These are phyloP conservation scores for Anoplolepis gracilipes DNA, from an alignment of 1,140 invertebrate genomes.

Conservation along the genomic window DNA sequence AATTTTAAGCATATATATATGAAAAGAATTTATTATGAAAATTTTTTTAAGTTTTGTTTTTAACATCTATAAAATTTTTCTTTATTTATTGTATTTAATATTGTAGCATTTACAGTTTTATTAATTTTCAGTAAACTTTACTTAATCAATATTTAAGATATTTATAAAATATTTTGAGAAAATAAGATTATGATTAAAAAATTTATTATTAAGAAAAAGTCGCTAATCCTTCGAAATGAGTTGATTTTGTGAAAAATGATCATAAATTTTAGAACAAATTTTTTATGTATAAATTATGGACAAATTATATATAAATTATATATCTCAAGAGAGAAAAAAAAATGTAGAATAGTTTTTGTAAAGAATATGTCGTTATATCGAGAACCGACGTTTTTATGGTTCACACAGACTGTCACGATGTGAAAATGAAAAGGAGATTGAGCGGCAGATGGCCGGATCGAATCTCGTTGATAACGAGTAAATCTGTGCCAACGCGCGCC, in stretches of 20 bases:
- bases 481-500: not conserved
- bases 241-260: not conserved
- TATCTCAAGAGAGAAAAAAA: too few species aligned
- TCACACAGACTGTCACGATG: conserved; percentile 15
- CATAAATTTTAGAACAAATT: not conserved
- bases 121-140: not conserved
- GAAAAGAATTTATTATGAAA: too few species aligned
- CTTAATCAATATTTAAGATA: not conserved
- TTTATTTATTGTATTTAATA: not conserved
- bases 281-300: not conserved
- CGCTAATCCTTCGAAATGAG: not conserved
- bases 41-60: too few species aligned
- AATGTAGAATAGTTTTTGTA: not conserved
- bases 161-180: not conserved
- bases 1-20: too few species aligned
- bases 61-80: not conserved
- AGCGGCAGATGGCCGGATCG: conserved; percentile 16
- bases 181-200: not conserved
- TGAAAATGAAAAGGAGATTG: conserved; percentile 20
- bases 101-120: not conserved
- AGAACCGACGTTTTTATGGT: conserved; percentile 51
- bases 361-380: conserved; percentile 21
- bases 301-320: not conserved
- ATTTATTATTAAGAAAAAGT: not conserved
- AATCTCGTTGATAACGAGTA: conserved; percentile 61